These are phyloP conservation scores for Todus mexicanus DNA, from an alignment of 2,797 vertebrate genomes.

Conservation along the genomic window DNA sequence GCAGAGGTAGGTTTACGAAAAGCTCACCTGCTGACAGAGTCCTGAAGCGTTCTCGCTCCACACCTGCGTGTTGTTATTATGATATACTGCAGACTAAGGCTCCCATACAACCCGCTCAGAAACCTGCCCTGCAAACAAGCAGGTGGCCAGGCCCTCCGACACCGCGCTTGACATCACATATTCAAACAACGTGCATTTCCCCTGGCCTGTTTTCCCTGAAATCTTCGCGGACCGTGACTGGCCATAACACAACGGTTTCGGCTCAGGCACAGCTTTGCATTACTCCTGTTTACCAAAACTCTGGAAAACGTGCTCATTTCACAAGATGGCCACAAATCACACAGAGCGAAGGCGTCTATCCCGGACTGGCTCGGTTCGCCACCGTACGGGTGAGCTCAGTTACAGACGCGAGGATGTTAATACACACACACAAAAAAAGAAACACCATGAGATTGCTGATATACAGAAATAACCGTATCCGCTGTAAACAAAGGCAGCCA, in stretches of 20 bases:
- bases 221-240: not conserved
- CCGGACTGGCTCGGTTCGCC: not conserved
- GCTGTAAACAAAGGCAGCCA: not conserved
- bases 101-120: not conserved
- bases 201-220: not conserved
- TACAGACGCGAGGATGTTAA: not conserved
- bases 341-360: not conserved
- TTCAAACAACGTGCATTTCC: not conserved
- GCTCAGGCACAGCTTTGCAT: not conserved
- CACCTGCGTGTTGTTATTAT: not conserved
- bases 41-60: not conserved
- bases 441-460: not conserved
- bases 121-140: not conserved
- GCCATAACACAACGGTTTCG: not conserved
- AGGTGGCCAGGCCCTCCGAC: rapidly evolving
- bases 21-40: not conserved
- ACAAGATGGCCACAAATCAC: not conserved
- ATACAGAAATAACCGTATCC: not conserved
- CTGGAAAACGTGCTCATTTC: not conserved
- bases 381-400: not conserved
- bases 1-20: not conserved
- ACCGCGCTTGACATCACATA: not conserved
- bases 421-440: not conserved
- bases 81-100: not conserved
- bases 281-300: not conserved